These are phyloP conservation scores for Eptesicus fuscus DNA, from an alignment of 2,113 vertebrate species.

Conservation along the genomic window DNA sequence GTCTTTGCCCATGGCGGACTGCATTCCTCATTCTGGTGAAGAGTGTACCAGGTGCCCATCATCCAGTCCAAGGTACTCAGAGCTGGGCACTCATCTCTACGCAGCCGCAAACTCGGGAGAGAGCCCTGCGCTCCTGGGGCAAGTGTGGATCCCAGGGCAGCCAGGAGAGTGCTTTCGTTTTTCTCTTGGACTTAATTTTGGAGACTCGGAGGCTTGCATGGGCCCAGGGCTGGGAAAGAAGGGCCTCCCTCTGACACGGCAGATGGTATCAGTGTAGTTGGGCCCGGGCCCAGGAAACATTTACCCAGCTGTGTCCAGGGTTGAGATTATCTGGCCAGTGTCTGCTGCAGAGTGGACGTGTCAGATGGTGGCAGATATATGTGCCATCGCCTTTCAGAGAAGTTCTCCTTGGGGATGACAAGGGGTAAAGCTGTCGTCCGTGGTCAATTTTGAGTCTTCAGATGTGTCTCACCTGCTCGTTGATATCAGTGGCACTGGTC, in stretches of 20 bases:
- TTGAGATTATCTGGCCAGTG: background rate
- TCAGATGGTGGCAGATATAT: background rate
- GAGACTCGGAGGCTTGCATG: background rate
- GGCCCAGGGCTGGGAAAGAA: background rate
- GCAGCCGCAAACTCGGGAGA: accelerated
- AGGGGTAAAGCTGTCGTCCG: accelerated
- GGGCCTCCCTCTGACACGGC: background rate
- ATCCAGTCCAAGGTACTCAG: background rate
- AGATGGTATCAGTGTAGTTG: background rate
- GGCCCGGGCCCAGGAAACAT: background rate
- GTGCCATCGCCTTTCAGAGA: background rate
- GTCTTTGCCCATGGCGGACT: accelerated
- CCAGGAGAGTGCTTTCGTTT: background rate
- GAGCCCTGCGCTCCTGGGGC: background rate
- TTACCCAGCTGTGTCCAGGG: background rate
- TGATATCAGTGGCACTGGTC: background rate
- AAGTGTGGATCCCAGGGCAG: background rate
- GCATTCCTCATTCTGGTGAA: background rate
- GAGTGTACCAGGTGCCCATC: accelerated
- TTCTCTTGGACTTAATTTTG: background rate
- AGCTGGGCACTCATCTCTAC: background rate
- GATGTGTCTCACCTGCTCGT: background rate
- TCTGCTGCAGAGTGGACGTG: background rate
- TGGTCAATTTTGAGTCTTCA: background rate
- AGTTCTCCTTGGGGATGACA: background rate